phyloP scores from a whole-genome alignment of 2,113 vertebrate genomes.

The Neopipo cinnamomea region DNA sequence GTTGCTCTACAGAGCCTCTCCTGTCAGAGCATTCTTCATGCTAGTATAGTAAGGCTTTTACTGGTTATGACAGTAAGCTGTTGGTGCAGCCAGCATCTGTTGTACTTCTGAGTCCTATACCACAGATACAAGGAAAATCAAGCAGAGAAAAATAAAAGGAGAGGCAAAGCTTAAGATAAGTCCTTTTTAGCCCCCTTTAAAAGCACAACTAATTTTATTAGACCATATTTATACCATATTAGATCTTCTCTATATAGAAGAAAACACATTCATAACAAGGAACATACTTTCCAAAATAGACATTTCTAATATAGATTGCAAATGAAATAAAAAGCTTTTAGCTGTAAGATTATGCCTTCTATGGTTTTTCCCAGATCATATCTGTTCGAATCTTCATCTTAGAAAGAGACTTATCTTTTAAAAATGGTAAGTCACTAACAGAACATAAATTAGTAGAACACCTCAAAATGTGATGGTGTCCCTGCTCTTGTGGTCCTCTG shows the following conservation, averaged over 20 bases:
- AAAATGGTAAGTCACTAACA: neutral
- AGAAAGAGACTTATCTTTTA: neutral
- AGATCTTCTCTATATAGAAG: neutral
- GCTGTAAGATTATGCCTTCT: neutral
- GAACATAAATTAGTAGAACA: neutral
- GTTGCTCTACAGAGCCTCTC: neutral
- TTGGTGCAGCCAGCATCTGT: neutral
- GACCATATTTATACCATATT: neutral
- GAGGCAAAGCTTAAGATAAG: neutral
- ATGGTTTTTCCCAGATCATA: neutral
- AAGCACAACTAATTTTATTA: neutral
- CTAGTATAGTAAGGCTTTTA: neutral
- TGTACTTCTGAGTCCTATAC: neutral
- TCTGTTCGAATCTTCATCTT: neutral
- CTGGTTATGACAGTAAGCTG: neutral
- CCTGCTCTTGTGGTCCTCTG: accelerated
- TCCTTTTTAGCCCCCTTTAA: neutral
- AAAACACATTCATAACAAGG: neutral
- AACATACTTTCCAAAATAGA: neutral
- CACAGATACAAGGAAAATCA: neutral
- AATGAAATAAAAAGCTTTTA: neutral
- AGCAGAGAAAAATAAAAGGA: neutral
- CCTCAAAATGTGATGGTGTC: neutral
- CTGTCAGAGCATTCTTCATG: neutral
- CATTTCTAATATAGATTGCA: neutral